Base-by-base conservation (phyloP, 2,888 invertebrate genomes). In the Orthosia gracilis region DNA sequence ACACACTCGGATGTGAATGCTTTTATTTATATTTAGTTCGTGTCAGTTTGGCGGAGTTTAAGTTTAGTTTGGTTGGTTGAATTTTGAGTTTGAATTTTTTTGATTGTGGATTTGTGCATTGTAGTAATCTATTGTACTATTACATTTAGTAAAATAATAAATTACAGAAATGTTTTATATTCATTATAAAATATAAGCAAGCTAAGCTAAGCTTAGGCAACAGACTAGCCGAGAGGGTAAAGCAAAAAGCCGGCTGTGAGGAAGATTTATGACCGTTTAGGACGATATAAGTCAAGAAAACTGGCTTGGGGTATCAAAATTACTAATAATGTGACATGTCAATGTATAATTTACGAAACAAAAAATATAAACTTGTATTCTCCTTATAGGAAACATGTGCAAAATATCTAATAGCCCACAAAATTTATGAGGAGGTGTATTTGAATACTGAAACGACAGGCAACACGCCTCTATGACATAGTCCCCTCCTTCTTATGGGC, bases 371-470 rank as follows among this genome's bases (percentile, higher is more conserved):
- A 61, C 15, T 62, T 62, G 26, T 47, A 47, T 55, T 62, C 49
- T 47, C 40, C n/a, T 71, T 61, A 23, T 11, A 50, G 61, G 21
- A 23, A 74, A n/a, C 13, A 50, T 40, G 65, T 63, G 63, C 45
- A 65, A 72, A 73, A 72, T 78, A 66, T 61, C n/a, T 57, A 66
- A 71, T 47, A 17, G 47, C 26, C 50, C 61, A 76, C 63, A 73
- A 76, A 77, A 81, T 80, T 77, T 85, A 85, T 85, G 82, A 64
- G 74, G 54, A 65, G 49, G 54, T 57, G 57, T 80, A 76, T 85
- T 82, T 85, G 86, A 85, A 86, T 86, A 82, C 77, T 77, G 65
- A 80, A 85, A 74, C 80, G 86, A 86, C 85, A 85, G 65, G 73
- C 63, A 54, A 76, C 74, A 78, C 79, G 78, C 79, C 79, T 69